Percentiles rank a stretch among this genome's conserved stretches.
These are phyloP conservation scores for Phymorhynchus buccinoides DNA, from an alignment of 1,140 invertebrate genomes.

Conservation along the genomic window DNA sequence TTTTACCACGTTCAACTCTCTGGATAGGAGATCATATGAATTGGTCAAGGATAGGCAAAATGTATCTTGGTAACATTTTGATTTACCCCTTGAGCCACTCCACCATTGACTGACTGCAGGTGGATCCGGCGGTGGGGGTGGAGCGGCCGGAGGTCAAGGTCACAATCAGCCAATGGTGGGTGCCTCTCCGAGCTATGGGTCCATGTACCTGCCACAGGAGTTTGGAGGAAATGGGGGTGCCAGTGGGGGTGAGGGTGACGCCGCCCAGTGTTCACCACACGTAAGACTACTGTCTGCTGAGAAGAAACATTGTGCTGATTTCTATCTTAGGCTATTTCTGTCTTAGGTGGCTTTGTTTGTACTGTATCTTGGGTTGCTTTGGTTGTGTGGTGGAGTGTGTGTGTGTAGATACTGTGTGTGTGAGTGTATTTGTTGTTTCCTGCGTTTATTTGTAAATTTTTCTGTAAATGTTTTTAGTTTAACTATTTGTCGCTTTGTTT, in stretches of 20 bases:
- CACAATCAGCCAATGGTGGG: constrained; percentile 51
- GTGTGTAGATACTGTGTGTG: background rate
- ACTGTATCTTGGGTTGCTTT: too few relatives aligned
- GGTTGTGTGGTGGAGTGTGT: background rate
- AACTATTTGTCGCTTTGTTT: too few relatives aligned
- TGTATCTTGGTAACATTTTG: too few relatives aligned
- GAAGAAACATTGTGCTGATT: background rate
- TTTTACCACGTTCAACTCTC: too few relatives aligned
- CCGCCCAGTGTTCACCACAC: constrained; percentile 46
- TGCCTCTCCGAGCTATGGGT: constrained; percentile 54
- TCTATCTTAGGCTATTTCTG: too few relatives aligned
- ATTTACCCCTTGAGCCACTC: too few relatives aligned
- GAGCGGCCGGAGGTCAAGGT: constrained; percentile 60
- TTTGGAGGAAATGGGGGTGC: constrained; percentile 60
- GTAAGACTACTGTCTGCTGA: background rate
- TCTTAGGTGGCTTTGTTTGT: too few relatives aligned
- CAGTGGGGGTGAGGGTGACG: constrained; percentile 51
- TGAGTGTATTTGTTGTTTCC: background rate
- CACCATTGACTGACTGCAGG: constrained; percentile 41
- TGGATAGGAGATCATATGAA: too few relatives aligned
- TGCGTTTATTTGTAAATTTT: background rate
- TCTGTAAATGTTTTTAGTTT: too few relatives aligned
- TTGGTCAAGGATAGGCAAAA: too few relatives aligned
- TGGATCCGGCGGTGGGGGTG: constrained; percentile 62
- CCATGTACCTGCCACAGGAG: constrained; percentile 56